These are phyloP conservation scores for Elgonia sp. DNA, from an alignment of 2,888 invertebrate genomes.

Conservation along the genomic window DNA sequence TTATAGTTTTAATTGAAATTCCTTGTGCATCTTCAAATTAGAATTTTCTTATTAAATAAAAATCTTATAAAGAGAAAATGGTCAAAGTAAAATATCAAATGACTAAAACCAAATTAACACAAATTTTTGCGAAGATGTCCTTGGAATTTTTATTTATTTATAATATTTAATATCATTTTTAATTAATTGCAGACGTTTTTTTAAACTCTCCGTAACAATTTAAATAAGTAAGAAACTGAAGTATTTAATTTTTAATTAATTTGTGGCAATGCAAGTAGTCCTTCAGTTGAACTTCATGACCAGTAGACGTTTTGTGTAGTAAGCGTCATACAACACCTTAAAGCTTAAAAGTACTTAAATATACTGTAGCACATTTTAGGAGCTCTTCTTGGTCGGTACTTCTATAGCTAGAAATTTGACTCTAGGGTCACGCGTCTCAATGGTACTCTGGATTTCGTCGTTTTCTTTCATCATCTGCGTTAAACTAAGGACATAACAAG, in stretches of 20 bases:
- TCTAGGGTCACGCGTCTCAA: not conserved
- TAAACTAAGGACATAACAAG: not conserved
- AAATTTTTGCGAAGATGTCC: too few relatives aligned
- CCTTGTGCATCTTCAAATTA: not conserved
- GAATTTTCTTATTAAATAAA: too few relatives aligned
- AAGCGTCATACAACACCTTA: slow-evolving; percentile 8
- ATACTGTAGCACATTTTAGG: slow-evolving; percentile 3
- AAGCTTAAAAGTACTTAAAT: slow-evolving; percentile 20
- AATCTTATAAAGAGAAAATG: too few relatives aligned
- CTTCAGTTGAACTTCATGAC: slow-evolving; percentile 1
- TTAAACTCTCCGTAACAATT: too few relatives aligned
- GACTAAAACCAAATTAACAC: too few relatives aligned
- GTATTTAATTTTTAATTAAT: not conserved
- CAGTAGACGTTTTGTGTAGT: not conserved
- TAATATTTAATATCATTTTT: too few relatives aligned
- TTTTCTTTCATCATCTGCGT: not conserved
- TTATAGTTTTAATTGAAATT: not conserved
- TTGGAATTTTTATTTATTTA: too few relatives aligned
- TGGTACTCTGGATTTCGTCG: not conserved
- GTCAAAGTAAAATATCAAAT: too few relatives aligned
- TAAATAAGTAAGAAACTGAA: not conserved
- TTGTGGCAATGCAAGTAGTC: not conserved
- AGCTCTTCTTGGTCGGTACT: not conserved
- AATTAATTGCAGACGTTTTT: too few relatives aligned
- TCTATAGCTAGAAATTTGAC: slow-evolving; percentile 9